phyloP scores from a whole-genome alignment of 2,888 invertebrate species.

The Dicyrtoma fusca region DNA sequence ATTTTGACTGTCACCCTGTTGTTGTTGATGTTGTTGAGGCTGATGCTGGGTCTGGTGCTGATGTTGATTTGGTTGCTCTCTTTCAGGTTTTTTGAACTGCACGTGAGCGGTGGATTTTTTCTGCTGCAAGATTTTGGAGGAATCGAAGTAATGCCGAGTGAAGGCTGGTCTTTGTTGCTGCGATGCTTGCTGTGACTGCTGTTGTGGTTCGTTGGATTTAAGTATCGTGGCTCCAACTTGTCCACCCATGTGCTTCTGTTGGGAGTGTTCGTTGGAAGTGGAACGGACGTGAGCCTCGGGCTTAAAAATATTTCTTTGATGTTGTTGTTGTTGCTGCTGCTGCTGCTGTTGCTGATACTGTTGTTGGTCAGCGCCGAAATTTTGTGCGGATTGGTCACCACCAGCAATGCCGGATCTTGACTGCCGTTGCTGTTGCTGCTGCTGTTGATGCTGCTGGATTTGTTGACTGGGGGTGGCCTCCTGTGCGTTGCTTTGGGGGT shows the following conservation, averaged over 20 bases:
- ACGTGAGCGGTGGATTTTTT: slow-evolving; percentile 29
- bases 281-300: neutral
- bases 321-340: slow-evolving; percentile 56
- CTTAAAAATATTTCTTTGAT: neutral
- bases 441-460: slow-evolving; percentile 13
- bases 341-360: neutral
- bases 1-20: slow-evolving; percentile 12
- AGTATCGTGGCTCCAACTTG: too few species aligned
- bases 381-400: too few species aligned
- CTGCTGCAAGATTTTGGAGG: slow-evolving; percentile 48
- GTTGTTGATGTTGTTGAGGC: slow-evolving; percentile 32
- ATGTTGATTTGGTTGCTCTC: slow-evolving; percentile 28
- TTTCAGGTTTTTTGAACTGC: slow-evolving; percentile 28
- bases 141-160: slow-evolving; percentile 55
- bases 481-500: too few species aligned
- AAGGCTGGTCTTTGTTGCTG: slow-evolving; percentile 48
- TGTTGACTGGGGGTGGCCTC: neutral
- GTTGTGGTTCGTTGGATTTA: neutral
- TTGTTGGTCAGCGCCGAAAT: too few species aligned
- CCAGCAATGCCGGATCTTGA: too few species aligned
- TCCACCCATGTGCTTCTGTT: neutral
- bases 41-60: slow-evolving; percentile 24
- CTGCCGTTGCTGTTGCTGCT: slow-evolving; percentile 1
- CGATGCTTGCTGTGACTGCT: neutral
- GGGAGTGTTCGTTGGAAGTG: neutral